These are phyloP conservation scores for Chrysolophus pictus DNA, from an alignment of 2,797 vertebrate genomes.

Conservation along the genomic window DNA sequence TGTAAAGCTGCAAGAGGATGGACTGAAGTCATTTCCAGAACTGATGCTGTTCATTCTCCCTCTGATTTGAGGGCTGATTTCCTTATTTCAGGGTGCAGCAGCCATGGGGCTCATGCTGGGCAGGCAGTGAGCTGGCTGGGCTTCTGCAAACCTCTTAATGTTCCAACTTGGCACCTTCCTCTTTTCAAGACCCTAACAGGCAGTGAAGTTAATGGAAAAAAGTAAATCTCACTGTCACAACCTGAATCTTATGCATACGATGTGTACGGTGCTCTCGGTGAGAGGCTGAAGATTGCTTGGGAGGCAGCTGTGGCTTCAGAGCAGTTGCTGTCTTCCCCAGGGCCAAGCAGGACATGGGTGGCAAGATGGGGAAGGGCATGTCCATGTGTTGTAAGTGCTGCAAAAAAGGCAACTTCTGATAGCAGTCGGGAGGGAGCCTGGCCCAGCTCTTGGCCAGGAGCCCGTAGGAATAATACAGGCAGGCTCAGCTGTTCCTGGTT, in stretches of 20 bases:
- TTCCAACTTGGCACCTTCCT: background rate
- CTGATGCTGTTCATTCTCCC: background rate
- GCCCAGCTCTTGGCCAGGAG: background rate
- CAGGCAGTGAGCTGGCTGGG: accelerated
- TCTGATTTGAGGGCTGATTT: background rate
- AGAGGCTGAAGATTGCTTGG: background rate
- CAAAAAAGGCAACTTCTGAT: accelerated
- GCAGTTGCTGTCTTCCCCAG: too few relatives aligned
- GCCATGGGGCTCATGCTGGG: background rate
- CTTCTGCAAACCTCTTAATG: accelerated
- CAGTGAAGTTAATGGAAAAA: background rate
- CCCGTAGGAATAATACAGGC: background rate
- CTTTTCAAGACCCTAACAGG: accelerated
- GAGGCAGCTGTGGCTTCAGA: background rate
- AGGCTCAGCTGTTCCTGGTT: background rate
- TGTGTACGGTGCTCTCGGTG: too few relatives aligned
- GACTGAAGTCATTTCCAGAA: background rate
- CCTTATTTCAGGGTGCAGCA: background rate
- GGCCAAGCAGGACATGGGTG: too few relatives aligned
- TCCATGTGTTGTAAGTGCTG: background rate
- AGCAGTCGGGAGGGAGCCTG: accelerated
- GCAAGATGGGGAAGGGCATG: accelerated
- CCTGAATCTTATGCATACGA: accelerated
- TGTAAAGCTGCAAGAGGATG: background rate
- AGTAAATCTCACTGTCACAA: background rate